Evolutionary conservation across 2,888 invertebrate genomes (phyloP).

Genomic region (Acholoe squamosa): DNA sequence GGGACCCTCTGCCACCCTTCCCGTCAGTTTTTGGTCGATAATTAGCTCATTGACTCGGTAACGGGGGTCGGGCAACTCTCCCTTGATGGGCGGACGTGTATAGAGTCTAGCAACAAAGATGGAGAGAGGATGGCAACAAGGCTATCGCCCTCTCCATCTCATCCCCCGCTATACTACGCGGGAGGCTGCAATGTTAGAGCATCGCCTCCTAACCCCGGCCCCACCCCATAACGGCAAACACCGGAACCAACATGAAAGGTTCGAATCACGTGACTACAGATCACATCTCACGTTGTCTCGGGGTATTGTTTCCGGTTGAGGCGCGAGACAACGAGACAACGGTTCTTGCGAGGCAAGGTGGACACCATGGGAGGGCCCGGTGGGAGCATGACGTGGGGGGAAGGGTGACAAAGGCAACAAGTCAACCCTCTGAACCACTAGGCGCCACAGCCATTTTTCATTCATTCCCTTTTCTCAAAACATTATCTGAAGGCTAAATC

Average conservation of each 20-base stretch:
- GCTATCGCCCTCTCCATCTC: not conserved
- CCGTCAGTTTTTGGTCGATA: not conserved
- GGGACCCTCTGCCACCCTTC: not conserved
- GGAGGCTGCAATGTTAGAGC: constrained; percentile 30
- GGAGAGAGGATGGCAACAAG: not conserved
- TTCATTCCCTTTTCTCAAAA: not conserved
- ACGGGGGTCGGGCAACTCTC: not conserved
- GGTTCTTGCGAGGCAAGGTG: not conserved
- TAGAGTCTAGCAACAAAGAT: constrained; percentile 9
- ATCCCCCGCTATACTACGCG: not conserved
- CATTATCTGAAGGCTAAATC: not conserved
- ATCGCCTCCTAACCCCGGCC: not conserved
- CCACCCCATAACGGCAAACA: not conserved
- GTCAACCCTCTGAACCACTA: constrained; percentile 3
- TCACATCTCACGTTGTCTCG: constrained; percentile 42
- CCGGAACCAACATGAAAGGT: constrained; percentile 13
- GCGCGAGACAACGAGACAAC: not conserved
- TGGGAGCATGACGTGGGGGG: not conserved
- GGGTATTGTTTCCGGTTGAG: constrained; percentile 15
- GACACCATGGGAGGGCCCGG: not conserved
- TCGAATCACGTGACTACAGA: not conserved
- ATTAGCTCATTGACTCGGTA: constrained; percentile 49
- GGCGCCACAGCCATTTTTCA: not conserved
- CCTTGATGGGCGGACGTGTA: constrained; percentile 23
- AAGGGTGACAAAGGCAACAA: constrained; percentile 28